These are phyloP conservation scores for Hirudinaria manillensis DNA, from an alignment of 2,888 invertebrate genomes.

Conservation along the genomic window DNA sequence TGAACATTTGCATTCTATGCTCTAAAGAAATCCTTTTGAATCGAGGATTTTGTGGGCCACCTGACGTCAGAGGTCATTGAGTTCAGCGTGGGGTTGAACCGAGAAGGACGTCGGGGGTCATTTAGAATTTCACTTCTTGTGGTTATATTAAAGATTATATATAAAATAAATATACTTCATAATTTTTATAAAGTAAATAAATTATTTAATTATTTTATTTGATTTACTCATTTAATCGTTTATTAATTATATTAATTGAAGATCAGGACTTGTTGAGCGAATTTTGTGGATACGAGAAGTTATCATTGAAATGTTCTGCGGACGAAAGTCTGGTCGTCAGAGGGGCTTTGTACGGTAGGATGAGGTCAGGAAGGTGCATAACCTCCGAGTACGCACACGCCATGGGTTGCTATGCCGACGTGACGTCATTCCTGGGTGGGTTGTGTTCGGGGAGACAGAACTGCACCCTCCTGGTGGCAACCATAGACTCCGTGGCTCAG, in stretches of 20 bases:
- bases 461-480: constrained; percentile 38
- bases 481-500: constrained; percentile 38
- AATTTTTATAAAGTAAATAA: no score
- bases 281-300: constrained; percentile 37
- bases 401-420: constrained; percentile 38
- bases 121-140: no score
- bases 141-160: no score
- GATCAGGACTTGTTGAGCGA: constrained; percentile 16
- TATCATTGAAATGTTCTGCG: constrained; percentile 33
- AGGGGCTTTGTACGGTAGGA: constrained; percentile 38
- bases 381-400: constrained; percentile 36
- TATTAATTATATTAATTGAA: no score
- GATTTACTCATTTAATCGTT: no score
- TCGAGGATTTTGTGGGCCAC: neutral
- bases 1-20: neutral
- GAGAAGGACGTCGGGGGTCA: no score
- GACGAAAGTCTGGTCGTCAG: constrained; percentile 34
- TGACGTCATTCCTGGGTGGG: constrained; percentile 32
- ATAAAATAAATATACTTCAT: no score
- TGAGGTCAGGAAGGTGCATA: constrained; percentile 36
- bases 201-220: no score
- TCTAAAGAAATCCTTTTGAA: neutral
- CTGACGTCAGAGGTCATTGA: no score
- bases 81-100: no score
- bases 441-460: constrained; percentile 34